Percentiles rank a stretch among this genome's conserved stretches.
Evolutionary conservation across 2,113 vertebrate species (phyloP).

Genomic region (Toxotes chatareus): DNA sequence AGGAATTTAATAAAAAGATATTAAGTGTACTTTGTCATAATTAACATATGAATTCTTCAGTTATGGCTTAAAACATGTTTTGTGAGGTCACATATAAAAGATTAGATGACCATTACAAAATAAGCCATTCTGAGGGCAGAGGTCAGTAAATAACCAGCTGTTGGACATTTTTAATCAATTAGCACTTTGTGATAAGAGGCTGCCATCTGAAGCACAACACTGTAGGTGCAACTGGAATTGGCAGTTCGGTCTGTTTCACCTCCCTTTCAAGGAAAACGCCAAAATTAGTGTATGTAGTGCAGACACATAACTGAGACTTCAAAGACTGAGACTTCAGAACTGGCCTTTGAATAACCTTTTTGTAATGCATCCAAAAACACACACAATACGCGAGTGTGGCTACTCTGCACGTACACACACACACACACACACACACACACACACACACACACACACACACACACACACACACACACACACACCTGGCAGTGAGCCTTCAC

Average conservation of each 20-base stretch:
- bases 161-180: not conserved
- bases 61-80: too few species aligned
- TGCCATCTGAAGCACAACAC: not conserved
- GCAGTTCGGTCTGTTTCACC: not conserved
- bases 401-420: conserved; percentile 9
- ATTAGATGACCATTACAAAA: not conserved
- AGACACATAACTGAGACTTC: conserved; percentile 35
- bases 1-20: too few species aligned
- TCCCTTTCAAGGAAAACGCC: conserved; percentile 38
- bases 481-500: not conserved
- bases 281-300: conserved; percentile 45
- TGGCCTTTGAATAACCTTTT: conserved; percentile 72
- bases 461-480: conserved; percentile 2
- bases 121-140: not conserved
- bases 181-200: not conserved
- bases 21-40: too few species aligned
- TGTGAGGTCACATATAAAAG: not conserved
- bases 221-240: not conserved
- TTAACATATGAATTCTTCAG: too few species aligned
- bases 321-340: conserved; percentile 59
- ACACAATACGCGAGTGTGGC: not conserved
- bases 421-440: conserved; percentile 10
- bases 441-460: conserved; percentile 18
- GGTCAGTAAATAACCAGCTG: not conserved
- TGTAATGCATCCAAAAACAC: conserved; percentile 46